Percentiles rank a stretch among this genome's conserved stretches.
These are phyloP conservation scores for Athripsodes cinereus DNA, from an alignment of 2,888 invertebrate genomes.

Conservation along the genomic window DNA sequence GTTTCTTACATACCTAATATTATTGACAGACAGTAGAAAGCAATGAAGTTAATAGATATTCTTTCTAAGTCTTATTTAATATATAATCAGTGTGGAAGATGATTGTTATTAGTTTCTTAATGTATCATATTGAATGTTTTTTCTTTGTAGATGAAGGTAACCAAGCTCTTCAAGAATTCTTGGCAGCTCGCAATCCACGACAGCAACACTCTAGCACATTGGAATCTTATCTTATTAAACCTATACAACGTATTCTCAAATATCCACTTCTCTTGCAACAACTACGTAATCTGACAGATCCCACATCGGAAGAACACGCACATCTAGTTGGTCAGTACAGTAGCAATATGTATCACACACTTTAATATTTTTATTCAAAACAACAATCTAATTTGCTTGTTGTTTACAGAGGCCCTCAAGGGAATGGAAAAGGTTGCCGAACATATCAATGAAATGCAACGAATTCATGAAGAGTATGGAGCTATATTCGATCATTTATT, in stretches of 20 bases:
- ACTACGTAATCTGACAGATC: slow-evolving; percentile 87
- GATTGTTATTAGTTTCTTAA: too few relatives aligned
- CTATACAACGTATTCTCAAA: slow-evolving; percentile 96
- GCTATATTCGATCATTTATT: slow-evolving; percentile 96
- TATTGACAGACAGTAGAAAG: too few relatives aligned
- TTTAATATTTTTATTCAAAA: too few relatives aligned
- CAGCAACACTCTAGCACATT: slow-evolving; percentile 95
- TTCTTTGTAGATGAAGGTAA: slow-evolving; percentile 79
- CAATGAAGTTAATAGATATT: too few relatives aligned
- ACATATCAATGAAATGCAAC: slow-evolving; percentile 99
- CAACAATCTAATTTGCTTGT: background rate
- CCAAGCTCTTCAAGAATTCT: slow-evolving; percentile 92
- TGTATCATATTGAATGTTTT: too few relatives aligned
- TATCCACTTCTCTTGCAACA: slow-evolving; percentile 94
- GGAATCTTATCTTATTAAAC: slow-evolving; percentile 97
- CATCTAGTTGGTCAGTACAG: slow-evolving; percentile 85
- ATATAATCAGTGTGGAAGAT: too few relatives aligned
- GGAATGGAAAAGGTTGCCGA: slow-evolving; percentile 99
- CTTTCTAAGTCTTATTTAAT: too few relatives aligned
- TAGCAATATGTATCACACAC: too few relatives aligned
- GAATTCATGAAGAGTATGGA: slow-evolving; percentile 98
- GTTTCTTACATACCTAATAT: too few relatives aligned
- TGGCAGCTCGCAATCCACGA: slow-evolving; percentile 89
- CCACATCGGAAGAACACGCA: slow-evolving; percentile 88
- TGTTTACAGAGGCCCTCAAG: slow-evolving; percentile 78